phyloP scores from a whole-genome alignment of 1,140 invertebrate species.

The Gryllus bimaculatus region DNA sequence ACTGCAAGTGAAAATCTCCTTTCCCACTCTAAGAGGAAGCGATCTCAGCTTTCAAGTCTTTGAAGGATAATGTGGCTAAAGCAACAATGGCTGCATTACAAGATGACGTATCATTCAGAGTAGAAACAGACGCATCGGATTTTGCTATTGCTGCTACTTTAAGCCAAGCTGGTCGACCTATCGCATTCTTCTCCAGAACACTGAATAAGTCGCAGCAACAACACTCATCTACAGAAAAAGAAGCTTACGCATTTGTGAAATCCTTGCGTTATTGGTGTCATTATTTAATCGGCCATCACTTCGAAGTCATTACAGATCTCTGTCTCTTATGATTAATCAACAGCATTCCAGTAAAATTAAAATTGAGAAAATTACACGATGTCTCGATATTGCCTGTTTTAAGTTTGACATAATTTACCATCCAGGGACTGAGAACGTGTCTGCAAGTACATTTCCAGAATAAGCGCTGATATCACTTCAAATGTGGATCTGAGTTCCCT shows the following conservation, averaged over 20 bases:
- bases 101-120: neutral
- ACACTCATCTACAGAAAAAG: too few relatives aligned
- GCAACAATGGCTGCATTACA: too few relatives aligned
- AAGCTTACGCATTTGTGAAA: neutral
- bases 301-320: too few relatives aligned
- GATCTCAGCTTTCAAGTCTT: too few relatives aligned
- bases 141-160: constrained; percentile 12
- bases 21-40: constrained; percentile 9
- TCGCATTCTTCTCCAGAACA: constrained; percentile 8
- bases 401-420: neutral
- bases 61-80: too few relatives aligned
- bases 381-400: neutral
- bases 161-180: neutral
- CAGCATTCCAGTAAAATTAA: constrained; percentile 3
- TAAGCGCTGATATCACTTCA: neutral
- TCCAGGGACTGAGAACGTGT: neutral
- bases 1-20: neutral
- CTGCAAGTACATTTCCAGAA: constrained; percentile 1
- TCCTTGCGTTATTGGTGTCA: neutral
- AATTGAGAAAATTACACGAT: constrained; percentile 7
- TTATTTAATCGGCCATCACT: neutral
- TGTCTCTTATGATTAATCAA: neutral
- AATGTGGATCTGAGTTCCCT: constrained; percentile 13
- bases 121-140: constrained; percentile 6
- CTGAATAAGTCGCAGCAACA: neutral